A percentile compares a stretch with the other conserved stretches of the same genome.
phyloP scores from a whole-genome alignment of 2,888 invertebrate genomes.

The Busseola fusca region DNA sequence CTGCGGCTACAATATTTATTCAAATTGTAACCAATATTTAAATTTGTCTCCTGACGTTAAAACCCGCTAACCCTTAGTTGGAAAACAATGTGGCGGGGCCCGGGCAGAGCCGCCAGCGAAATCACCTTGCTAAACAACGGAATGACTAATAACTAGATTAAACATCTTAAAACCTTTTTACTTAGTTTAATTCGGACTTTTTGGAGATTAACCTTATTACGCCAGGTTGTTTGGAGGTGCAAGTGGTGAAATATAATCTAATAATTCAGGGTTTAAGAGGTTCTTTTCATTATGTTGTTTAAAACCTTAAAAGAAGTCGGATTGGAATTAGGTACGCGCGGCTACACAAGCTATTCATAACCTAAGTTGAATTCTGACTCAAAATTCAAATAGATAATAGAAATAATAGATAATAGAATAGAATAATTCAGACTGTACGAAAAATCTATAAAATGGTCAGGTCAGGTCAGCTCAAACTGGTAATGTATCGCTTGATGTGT shows the following conservation, averaged over 20 bases:
- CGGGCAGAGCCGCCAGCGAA: constrained; percentile 46
- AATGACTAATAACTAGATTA: constrained; percentile 74
- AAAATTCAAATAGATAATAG: too few relatives aligned
- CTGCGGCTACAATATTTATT: constrained; percentile 52
- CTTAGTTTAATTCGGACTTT: constrained; percentile 72
- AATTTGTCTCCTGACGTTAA: constrained; percentile 61
- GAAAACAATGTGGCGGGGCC: constrained; percentile 64
- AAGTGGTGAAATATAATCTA: constrained; percentile 63
- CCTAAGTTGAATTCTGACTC: too few relatives aligned
- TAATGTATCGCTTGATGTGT: too few relatives aligned
- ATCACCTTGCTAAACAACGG: constrained; percentile 67
- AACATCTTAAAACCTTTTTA: constrained; percentile 75
- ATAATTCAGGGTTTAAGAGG: constrained; percentile 54
- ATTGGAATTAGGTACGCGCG: not conserved
- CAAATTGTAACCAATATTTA: constrained; percentile 60
- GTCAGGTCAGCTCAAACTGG: too few relatives aligned
- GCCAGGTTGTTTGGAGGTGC: constrained; percentile 65
- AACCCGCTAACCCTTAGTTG: constrained; percentile 65
- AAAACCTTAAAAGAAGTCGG: not conserved
- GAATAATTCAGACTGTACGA: too few relatives aligned
- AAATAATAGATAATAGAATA: too few relatives aligned
- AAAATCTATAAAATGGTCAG: too few relatives aligned
- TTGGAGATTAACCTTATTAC: constrained; percentile 72
- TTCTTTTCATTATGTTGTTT: constrained; percentile 21
- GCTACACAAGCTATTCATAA: too few relatives aligned